Evolutionary conservation across 2,797 vertebrate genomes (phyloP), one percentile per base, ranked within the genome.

Genomic region (Esox lucius): DNA sequence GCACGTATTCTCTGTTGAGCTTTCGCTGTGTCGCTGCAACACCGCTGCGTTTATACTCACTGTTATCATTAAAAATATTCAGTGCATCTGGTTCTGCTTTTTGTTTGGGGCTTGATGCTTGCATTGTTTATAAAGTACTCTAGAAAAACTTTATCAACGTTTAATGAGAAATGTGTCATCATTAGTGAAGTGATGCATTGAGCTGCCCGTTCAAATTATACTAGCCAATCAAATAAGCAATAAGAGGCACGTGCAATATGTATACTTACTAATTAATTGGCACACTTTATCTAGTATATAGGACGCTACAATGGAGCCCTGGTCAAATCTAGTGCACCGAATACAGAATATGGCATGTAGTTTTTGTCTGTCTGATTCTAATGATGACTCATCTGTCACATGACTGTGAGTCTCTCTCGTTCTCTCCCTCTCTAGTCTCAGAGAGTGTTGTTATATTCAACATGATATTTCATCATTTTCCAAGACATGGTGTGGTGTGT

Each of bases 301-400:
- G 8, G 17, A 1, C 53, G 19, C 53, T 59, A 22, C 53, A 0
- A n/a, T 19, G 6, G 53, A 19, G 19, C n/a, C 53, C n/a, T 59
- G 19, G 53, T 59, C 53, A 59, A 59, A 22, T 0, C 19, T 59
- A 59, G n/a, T 59, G 53, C n/a, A 59, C 19, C n/a, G 59, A 22
- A 59, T 59, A 59, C 6, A 59, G 53, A 19, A 11, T 59, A 22
- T 59, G 53, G 19, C 19, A 59, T 59, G 53, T 59, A 22, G n/a
- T 5, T 61, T 61, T 24, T 61, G 56, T 24, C 56, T 61, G 22
- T 61, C 22, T 24, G 12, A 61, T 19, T 19, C 51, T 19, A 53
- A 17, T n/a, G 51, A n/a, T 70, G 46, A 51, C 22, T 31, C 24
- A 51, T 12, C 68, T 72, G 53, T 61, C 71, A 59, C 22, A 48